Conservation (phyloP, 2,113 vertebrate species). For the Scomber scombrus region DNA sequence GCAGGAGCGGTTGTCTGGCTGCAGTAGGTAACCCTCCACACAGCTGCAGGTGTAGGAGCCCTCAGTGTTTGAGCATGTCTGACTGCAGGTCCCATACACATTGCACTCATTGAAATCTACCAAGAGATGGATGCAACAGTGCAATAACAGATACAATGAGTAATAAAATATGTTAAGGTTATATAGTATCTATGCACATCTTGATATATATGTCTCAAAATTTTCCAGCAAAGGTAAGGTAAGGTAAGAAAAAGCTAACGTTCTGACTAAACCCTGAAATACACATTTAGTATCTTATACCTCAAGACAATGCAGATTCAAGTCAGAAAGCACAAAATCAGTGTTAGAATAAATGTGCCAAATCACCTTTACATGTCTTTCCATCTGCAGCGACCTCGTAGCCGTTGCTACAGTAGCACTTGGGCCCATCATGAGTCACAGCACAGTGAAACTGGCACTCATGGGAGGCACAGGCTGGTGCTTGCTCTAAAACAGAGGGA, state of each 20-base stretch:
- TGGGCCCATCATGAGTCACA: slow-evolving; percentile 87
- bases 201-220: neutral
- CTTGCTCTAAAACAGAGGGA: slow-evolving; percentile 80
- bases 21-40: slow-evolving; percentile 95
- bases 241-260: too few species aligned
- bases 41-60: slow-evolving; percentile 94
- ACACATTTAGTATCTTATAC: too few species aligned
- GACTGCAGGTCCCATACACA: slow-evolving; percentile 95
- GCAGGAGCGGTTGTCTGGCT: slow-evolving; percentile 97
- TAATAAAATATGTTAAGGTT: neutral
- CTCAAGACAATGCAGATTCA: neutral
- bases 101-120: slow-evolving; percentile 96
- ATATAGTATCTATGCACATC: neutral
- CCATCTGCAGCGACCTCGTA: slow-evolving; percentile 91
- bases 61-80: slow-evolving; percentile 92
- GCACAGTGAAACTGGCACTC: slow-evolving; percentile 91
- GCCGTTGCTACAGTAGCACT: slow-evolving; percentile 91
- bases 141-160: neutral
- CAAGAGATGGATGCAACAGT: neutral
- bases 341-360: slow-evolving; percentile 17
- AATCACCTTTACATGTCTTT: slow-evolving; percentile 91
- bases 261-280: too few species aligned
- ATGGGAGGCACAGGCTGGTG: slow-evolving; percentile 85
- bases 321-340: slow-evolving; percentile 5
- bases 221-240: too few species aligned